These are phyloP conservation scores for Mycalesis mineus DNA, from an alignment of 2,888 invertebrate genomes.

Conservation along the genomic window DNA sequence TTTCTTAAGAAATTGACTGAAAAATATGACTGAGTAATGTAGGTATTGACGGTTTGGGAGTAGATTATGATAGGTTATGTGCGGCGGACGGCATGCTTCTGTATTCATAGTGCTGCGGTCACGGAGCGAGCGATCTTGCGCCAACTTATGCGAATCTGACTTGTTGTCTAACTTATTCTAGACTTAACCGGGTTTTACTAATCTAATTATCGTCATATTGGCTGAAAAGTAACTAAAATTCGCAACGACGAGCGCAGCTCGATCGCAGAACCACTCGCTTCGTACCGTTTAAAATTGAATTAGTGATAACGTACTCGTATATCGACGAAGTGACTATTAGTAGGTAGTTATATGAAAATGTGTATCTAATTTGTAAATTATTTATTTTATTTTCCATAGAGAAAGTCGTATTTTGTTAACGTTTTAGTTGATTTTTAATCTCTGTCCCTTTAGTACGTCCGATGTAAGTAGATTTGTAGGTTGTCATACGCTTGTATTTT, in stretches of 20 bases:
- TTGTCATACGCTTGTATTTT: constrained; percentile 77
- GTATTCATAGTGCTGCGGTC: constrained; percentile 47
- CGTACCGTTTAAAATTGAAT: constrained; percentile 46
- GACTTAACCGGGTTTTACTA: background rate
- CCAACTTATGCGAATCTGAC: too few relatives aligned
- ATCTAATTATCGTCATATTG: background rate
- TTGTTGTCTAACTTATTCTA: background rate
- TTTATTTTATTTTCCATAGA: constrained; percentile 76
- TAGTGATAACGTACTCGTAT: constrained; percentile 68
- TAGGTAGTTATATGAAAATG: constrained; percentile 61
- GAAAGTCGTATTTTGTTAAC: constrained; percentile 78
- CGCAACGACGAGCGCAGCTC: constrained; percentile 1
- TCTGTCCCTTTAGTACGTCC: constrained; percentile 71
- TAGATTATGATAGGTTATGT: constrained; percentile 71
- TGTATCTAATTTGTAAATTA: constrained; percentile 78
- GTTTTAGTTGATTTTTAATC: constrained; percentile 77
- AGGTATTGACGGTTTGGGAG: constrained; percentile 69
- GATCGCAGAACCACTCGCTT: constrained; percentile 45
- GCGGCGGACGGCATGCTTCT: constrained; percentile 73
- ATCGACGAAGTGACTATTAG: constrained; percentile 70
- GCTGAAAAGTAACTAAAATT: background rate
- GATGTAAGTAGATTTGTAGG: constrained; percentile 68
- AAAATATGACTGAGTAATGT: constrained; percentile 76
- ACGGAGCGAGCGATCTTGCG: constrained; percentile 46
- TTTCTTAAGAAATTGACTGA: constrained; percentile 77